Conservation (phyloP, 2,797 vertebrate genomes). For the Sardinella longiceps region DNA sequence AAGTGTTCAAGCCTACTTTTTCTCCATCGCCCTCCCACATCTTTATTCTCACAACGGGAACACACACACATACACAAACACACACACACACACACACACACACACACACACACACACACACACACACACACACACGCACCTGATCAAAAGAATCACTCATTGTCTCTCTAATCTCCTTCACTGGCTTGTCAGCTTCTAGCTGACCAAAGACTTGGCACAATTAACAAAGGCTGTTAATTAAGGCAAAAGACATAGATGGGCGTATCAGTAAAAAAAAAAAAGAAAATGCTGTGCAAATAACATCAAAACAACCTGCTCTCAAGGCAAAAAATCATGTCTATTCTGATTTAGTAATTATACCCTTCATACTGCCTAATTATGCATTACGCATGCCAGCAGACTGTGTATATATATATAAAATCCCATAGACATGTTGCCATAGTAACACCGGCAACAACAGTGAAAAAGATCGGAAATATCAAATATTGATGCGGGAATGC, state of each 20-base stretch:
- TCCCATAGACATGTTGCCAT: constrained; percentile 46
- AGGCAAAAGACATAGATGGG: not conserved
- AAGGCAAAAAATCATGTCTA: not conserved
- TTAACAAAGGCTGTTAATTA: not conserved
- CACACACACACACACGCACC: not conserved
- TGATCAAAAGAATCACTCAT: not conserved
- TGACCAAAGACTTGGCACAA: not conserved
- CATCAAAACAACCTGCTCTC: not conserved
- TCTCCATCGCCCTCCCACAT: not conserved
- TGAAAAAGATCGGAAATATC: constrained; percentile 46
- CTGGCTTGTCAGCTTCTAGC: not conserved
- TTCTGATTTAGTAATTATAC: constrained; percentile 19
- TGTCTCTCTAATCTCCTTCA: not conserved
- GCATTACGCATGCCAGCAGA: constrained; percentile 2
- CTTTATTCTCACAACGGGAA: not conserved
- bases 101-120: not conserved
- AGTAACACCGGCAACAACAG: constrained; percentile 39
- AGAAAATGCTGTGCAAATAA: not conserved
- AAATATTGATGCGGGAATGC: constrained; percentile 55
- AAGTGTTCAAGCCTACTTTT: not conserved
- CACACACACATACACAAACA: not conserved
- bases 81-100: not conserved
- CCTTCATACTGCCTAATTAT: constrained; percentile 22
- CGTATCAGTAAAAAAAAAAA: not conserved
- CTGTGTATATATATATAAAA: constrained; percentile 4